Evolutionary conservation across 1,140 invertebrate species (phyloP).

Genomic region (Drosophila miranda): DNA sequence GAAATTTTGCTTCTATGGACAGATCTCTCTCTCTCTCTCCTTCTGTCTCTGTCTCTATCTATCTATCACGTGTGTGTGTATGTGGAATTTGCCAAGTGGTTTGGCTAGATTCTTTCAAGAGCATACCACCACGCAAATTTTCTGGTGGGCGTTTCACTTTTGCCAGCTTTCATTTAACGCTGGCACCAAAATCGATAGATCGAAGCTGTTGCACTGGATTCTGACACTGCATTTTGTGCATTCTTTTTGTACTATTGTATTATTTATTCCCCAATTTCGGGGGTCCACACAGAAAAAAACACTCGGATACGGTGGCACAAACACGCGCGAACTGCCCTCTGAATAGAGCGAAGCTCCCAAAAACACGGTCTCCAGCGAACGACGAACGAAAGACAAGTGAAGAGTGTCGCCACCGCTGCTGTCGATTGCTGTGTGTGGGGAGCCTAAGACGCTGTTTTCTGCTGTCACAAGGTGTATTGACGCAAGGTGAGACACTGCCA

Average conservation of each 20-base stretch:
- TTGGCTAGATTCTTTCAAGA: constrained; percentile 76
- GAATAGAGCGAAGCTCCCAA: constrained; percentile 17
- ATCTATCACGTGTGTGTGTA: constrained; percentile 47
- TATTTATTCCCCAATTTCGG: constrained; percentile 2
- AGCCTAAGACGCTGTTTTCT: constrained; percentile 5
- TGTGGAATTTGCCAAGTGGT: constrained; percentile 77
- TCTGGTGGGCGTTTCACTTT: constrained; percentile 78
- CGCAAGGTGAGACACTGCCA: too few relatives aligned
- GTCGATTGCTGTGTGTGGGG: constrained; percentile 18
- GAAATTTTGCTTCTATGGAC: constrained; percentile 60
- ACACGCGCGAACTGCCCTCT: constrained; percentile 28
- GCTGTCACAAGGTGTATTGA: neutral
- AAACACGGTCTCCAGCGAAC: constrained; percentile 37
- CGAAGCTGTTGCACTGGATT: constrained; percentile 32
- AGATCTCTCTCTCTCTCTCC: too few relatives aligned
- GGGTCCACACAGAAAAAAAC: constrained; percentile 11
- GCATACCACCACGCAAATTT: constrained; percentile 50
- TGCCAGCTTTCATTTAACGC: constrained; percentile 75
- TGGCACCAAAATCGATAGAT: constrained; percentile 19
- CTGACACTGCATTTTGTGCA: constrained; percentile 24
- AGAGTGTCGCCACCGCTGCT: constrained; percentile 36
- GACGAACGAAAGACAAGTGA: constrained; percentile 67
- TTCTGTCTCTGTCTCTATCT: neutral
- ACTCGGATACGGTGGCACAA: neutral
- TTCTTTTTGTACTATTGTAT: constrained; percentile 18